Percentiles rank a stretch among this genome's conserved stretches.
phyloP scores from a whole-genome alignment of 1,140 invertebrate genomes.

The Armadillidium nasatum region DNA sequence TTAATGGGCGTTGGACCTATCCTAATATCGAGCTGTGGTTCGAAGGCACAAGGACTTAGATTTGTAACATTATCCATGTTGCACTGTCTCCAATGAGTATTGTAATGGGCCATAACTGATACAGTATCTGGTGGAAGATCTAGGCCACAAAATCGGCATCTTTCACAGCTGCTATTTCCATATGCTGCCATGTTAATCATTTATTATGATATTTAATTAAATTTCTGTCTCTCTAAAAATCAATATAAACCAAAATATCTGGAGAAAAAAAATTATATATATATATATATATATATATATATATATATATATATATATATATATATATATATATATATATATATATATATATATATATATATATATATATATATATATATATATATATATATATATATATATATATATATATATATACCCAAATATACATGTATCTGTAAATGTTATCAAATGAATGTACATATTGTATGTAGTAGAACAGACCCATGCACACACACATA shows the following conservation, averaged over 20 bases:
- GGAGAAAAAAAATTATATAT: background rate
- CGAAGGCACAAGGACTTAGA: slow-evolving; percentile 34
- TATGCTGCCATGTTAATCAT: background rate
- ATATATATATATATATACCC: too few relatives aligned
- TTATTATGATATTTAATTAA: too few relatives aligned
- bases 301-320: too few relatives aligned
- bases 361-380: too few relatives aligned
- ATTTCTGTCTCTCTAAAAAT: background rate
- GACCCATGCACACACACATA: too few relatives aligned
- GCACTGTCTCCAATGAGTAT: slow-evolving; percentile 40
- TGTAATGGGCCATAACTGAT: slow-evolving; percentile 41
- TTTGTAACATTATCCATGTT: slow-evolving; percentile 33
- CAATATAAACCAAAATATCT: background rate
- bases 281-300: background rate
- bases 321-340: too few relatives aligned
- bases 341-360: too few relatives aligned
- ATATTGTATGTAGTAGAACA: too few relatives aligned
- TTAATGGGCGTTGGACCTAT: slow-evolving; percentile 35
- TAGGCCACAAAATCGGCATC: slow-evolving; percentile 41
- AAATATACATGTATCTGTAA: too few relatives aligned
- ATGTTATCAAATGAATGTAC: too few relatives aligned
- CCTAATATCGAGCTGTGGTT: slow-evolving; percentile 34
- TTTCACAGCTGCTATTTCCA: slow-evolving; percentile 23
- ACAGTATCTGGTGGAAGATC: slow-evolving; percentile 42
- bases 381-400: too few relatives aligned